Evolutionary conservation across 2,888 invertebrate genomes (phyloP), one percentile per base, ranked within the genome.

Genomic region (Diarsia dahlii): DNA sequence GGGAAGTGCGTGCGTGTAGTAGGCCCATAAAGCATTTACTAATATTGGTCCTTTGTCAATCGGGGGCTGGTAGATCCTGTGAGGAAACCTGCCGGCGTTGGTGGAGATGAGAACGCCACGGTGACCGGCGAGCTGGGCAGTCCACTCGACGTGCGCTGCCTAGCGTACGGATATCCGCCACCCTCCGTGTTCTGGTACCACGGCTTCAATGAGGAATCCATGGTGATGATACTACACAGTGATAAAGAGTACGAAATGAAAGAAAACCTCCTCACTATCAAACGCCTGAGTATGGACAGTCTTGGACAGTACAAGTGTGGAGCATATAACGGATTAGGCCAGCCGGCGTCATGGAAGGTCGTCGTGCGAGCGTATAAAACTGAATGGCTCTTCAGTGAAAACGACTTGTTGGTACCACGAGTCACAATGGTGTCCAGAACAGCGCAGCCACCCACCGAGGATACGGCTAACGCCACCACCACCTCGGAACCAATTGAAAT

Each of bases 241-340:
- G 97, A 97, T 80, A 95, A 97, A 23, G 95, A 97, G 71, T 98
- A 97, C 92, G 98, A 98, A 91, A 98, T 98, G 82, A 97, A 97
- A 79, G 98, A 98, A 88, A 98, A 97, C 92, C 97, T 98, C 2
- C 96, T 99, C 65, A 96, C 97, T 78, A 98, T 99, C 89, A 97
- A 97, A 72, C 95, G 97, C 1, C 97, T 99, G 18, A 97, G 97
- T 54, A 89, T 98, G 23, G 97, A 97, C 10, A 98, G 98, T 89
- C 97, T 99, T 71, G 99, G 99, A 6, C 97, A 98, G 69, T 99
- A 99, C 95, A 98, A 98, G 9, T 99, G 99, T 91, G 98, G 98
- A 90, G 99, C 98, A 9, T 99, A 98, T 94, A 99, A 99, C 91
- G 98, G 98, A 3, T 92, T 97, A 12, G 98, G 98, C 15, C 97